These are phyloP conservation scores for Cosmia trapezina DNA, from an alignment of 2,888 invertebrate genomes.

Conservation along the genomic window DNA sequence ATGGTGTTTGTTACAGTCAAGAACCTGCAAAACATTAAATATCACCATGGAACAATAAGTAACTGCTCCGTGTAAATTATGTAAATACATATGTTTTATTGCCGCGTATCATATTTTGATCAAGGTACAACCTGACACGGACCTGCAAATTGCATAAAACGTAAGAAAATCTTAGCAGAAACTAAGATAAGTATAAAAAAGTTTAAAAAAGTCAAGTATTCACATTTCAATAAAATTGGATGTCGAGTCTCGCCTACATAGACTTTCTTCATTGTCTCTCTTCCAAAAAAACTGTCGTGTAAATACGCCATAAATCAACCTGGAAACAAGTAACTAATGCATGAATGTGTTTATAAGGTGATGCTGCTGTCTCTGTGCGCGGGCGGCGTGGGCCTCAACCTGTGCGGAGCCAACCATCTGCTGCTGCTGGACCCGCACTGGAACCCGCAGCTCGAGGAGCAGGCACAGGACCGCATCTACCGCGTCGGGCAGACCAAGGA, in stretches of 20 bases:
- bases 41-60: too few species aligned
- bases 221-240: neutral
- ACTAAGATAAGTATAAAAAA: neutral
- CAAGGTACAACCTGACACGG: too few species aligned
- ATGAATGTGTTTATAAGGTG: conserved; percentile 79
- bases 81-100: too few species aligned
- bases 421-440: conserved; percentile 98
- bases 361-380: conserved; percentile 97
- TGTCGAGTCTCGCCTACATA: neutral
- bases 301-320: neutral
- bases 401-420: conserved; percentile 97
- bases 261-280: neutral
- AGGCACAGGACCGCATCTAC: conserved; percentile 98
- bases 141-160: too few species aligned
- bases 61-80: too few species aligned
- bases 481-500: conserved; percentile 96
- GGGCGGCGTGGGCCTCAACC: conserved; percentile 98
- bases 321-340: neutral
- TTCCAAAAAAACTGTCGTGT: neutral
- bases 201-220: neutral
- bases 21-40: too few species aligned
- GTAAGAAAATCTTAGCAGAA: too few species aligned
- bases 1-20: too few species aligned
- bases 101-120: too few species aligned
- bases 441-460: conserved; percentile 98